These are phyloP conservation scores for Itoplectis maculator DNA, from an alignment of 2,888 invertebrate genomes.

Conservation along the genomic window DNA sequence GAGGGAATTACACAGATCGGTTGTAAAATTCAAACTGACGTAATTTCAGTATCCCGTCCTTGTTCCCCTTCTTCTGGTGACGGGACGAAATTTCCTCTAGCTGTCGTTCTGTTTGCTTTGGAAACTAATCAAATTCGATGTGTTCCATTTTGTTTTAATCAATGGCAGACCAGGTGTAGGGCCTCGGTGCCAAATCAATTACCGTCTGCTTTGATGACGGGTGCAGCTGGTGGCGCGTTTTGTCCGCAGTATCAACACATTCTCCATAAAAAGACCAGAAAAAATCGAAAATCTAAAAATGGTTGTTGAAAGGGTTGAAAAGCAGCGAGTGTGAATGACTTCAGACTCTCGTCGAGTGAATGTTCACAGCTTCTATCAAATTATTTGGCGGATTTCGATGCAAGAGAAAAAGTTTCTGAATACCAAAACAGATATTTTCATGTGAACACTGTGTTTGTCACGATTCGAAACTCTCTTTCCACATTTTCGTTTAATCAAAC, in stretches of 20 bases:
- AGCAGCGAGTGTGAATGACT: not conserved
- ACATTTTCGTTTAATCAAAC: not conserved
- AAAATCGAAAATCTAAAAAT: constrained; percentile 24
- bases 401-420: not conserved
- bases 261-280: constrained; percentile 44
- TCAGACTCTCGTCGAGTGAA: not conserved
- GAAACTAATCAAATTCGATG: constrained; percentile 42
- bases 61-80: not conserved
- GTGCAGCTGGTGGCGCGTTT: constrained; percentile 22
- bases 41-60: constrained; percentile 31
- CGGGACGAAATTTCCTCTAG: constrained; percentile 25
- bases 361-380: not conserved
- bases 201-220: constrained; percentile 56
- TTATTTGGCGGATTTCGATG: not conserved
- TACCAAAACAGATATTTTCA: not conserved
- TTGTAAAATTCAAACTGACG: constrained; percentile 39
- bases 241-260: constrained; percentile 30
- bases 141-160: constrained; percentile 60
- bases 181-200: constrained; percentile 59
- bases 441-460: not conserved
- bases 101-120: constrained; percentile 4
- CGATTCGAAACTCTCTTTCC: not conserved
- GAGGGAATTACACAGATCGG: constrained; percentile 30
- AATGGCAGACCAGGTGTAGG: constrained; percentile 27
- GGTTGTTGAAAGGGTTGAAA: constrained; percentile 29